A percentile compares a stretch with the other conserved stretches of the same genome.
phyloP scores from a whole-genome alignment of 2,888 invertebrate genomes.

The Apocheima hispidaria region DNA sequence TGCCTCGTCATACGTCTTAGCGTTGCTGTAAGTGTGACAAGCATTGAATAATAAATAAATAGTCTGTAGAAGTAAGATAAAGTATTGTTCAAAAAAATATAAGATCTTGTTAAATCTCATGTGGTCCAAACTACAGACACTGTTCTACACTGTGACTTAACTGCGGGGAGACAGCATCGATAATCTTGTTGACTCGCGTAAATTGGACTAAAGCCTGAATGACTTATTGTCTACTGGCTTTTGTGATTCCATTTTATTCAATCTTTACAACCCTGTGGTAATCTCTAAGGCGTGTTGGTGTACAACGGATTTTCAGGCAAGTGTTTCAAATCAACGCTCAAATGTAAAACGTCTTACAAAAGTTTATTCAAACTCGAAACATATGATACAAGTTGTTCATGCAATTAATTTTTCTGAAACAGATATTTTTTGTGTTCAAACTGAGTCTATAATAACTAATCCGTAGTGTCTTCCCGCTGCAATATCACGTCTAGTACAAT shows the following conservation, averaged over 20 bases:
- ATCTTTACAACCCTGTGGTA: slow-evolving; percentile 45
- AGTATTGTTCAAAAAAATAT: background rate
- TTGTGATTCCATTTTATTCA: slow-evolving; percentile 43
- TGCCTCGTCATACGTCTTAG: too few species aligned
- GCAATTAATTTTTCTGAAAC: too few species aligned
- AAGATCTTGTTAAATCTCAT: background rate
- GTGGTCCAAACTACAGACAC: slow-evolving; percentile 2
- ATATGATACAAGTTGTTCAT: background rate
- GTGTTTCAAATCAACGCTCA: slow-evolving; percentile 17
- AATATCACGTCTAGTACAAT: too few species aligned
- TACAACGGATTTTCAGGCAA: slow-evolving; percentile 24
- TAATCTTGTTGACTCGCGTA: slow-evolving; percentile 47
- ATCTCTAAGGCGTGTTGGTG: slow-evolving; percentile 30
- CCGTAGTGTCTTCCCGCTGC: too few species aligned
- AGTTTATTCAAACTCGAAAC: background rate
- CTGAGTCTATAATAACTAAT: too few species aligned
- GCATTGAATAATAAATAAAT: too few species aligned
- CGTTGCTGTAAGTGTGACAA: too few species aligned
- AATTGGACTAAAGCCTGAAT: slow-evolving; percentile 49
- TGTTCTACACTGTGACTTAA: background rate
- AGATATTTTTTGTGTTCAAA: too few species aligned
- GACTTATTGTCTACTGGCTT: slow-evolving; percentile 46
- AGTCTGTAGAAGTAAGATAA: too few species aligned
- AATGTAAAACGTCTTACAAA: slow-evolving; percentile 7
- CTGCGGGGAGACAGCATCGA: slow-evolving; percentile 30